Evolutionary conservation across 2,888 invertebrate species (phyloP).

Genomic region (Drosophila multiciliata): DNA sequence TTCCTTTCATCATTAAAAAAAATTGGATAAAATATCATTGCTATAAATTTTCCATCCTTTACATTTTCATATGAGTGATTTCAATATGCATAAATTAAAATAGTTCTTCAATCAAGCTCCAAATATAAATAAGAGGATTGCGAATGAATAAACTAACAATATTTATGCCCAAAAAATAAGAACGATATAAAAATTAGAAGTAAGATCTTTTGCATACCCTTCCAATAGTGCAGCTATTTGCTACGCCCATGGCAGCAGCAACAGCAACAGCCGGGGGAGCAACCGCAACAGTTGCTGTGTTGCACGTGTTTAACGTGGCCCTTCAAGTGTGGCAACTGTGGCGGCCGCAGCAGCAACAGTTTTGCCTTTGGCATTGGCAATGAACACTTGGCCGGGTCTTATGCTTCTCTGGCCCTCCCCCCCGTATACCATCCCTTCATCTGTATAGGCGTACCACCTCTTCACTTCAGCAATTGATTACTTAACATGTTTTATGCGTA

Average conservation of each 20-base stretch:
- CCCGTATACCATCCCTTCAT: background rate
- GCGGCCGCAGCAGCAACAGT: slow-evolving; percentile 25
- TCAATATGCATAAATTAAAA: background rate
- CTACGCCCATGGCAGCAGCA: slow-evolving; percentile 11
- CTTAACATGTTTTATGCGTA: slow-evolving; percentile 82
- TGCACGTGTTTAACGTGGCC: slow-evolving; percentile 70
- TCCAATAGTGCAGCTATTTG: background rate
- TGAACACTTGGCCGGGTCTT: slow-evolving; percentile 62
- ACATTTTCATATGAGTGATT: background rate
- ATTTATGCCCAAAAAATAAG: too few relatives aligned
- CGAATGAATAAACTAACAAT: background rate
- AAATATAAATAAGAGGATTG: background rate
- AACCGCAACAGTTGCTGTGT: slow-evolving; percentile 26
- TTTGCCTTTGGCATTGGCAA: slow-evolving; percentile 68
- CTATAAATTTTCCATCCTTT: background rate
- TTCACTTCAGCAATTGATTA: slow-evolving; percentile 80
- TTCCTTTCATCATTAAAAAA: background rate
- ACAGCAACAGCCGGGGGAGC: slow-evolving; percentile 7
- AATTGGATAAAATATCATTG: background rate
- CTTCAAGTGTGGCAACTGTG: slow-evolving; percentile 63
- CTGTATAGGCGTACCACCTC: slow-evolving; percentile 16
- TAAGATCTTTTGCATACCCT: background rate
- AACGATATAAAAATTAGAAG: background rate
- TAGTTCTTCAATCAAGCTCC: background rate
- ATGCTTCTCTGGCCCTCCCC: background rate